Evolutionary conservation across 2,888 invertebrate genomes (phyloP), one percentile per base, ranked within the genome.

Genomic region (Catocala sponsa): DNA sequence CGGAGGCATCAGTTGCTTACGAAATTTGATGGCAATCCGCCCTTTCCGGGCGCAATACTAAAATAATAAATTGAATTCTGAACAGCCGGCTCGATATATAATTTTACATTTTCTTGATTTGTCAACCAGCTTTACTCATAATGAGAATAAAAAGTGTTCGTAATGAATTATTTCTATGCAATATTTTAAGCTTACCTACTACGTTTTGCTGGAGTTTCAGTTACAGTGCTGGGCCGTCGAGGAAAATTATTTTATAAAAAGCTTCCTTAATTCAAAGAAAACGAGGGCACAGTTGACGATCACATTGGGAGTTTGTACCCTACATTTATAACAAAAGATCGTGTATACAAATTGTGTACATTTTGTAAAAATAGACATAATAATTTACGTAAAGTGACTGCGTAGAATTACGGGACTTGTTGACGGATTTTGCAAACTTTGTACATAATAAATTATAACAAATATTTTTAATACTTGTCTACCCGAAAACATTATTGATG

Each of bases 1-100:
- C 67, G 48, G 63, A 68, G 81, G 84, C 89, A 87, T 89, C 87
- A 87, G 82, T 88, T 89, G 87, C 82, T 87, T 84, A 76, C 81
- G 81, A 85, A 76, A 86, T 87, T 88, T 84, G 84, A 84, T 82
- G 82, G 81, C 64, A 56, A 60, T 74, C 69, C 63, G 64, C 63
- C 65, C 70, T 73, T 65, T 59, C 63, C 50, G 55, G 60, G 62
- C 65, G 67, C 71, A 76, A 75, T 81, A 81, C 69, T 71, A 74
- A 80, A 81, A 81, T 83, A 81, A 84, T 76, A 82, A 85, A 83
- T 83, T 77, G 72, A 80, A 81, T 79, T 68, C 65, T 59, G 62
- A 72, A 79, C 63, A 68, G 63, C 59, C 56, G 65, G 70, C 71
- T 78, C 72, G 65, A 72, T 63, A 79, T 72, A 79, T 72, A 76